These are phyloP conservation scores for Microdon myrmicae DNA, from an alignment of 2,888 invertebrate species.

Conservation along the genomic window DNA sequence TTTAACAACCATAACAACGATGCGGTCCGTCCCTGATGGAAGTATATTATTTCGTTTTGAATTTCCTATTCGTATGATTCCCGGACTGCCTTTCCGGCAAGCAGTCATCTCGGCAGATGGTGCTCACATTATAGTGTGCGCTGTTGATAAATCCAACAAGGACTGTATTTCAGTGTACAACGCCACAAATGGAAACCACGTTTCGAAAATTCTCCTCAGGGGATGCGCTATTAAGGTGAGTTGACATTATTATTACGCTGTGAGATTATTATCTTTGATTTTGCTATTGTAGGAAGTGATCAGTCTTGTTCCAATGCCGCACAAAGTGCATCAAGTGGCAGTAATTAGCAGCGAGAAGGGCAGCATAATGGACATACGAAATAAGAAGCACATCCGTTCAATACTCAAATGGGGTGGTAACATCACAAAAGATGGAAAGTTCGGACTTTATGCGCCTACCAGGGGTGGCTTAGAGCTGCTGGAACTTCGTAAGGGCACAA, in stretches of 20 bases:
- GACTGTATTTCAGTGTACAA: constrained; percentile 88
- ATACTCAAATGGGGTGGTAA: constrained; percentile 93
- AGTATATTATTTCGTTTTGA: constrained; percentile 83
- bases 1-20: constrained; percentile 73
- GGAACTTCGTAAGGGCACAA: constrained; percentile 89
- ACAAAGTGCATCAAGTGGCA: constrained; percentile 85
- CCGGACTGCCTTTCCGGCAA: constrained; percentile 77
- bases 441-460: constrained; percentile 91
- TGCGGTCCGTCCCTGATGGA: constrained; percentile 82
- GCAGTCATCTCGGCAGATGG: constrained; percentile 86
- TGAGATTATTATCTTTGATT: background rate
- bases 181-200: constrained; percentile 78
- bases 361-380: constrained; percentile 88
- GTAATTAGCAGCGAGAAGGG: constrained; percentile 91
- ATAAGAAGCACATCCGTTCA: constrained; percentile 86
- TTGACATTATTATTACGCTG: background rate
- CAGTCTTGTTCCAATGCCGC: constrained; percentile 81
- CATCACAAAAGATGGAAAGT: constrained; percentile 86
- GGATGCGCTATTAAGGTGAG: constrained; percentile 71
- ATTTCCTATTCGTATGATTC: constrained; percentile 78
- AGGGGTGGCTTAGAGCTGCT: constrained; percentile 93
- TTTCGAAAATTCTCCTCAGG: constrained; percentile 68
- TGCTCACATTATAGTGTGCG: constrained; percentile 79
- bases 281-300: constrained; percentile 72
- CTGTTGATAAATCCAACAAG: constrained; percentile 82